These are phyloP conservation scores for Neopelma chrysocephalum DNA, from an alignment of 2,797 vertebrate species.

Conservation along the genomic window DNA sequence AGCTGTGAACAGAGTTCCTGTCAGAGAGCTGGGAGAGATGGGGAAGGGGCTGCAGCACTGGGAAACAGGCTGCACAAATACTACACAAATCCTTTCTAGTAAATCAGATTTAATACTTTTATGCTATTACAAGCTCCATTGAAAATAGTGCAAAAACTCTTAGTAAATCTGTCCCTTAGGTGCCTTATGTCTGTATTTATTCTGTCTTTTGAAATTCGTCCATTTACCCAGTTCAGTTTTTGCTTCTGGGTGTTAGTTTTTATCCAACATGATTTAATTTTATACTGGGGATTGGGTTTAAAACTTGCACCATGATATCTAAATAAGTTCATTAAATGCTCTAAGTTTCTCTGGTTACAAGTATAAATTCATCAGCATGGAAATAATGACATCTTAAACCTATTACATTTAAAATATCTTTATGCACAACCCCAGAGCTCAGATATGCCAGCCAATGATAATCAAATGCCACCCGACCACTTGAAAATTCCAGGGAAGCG, in stretches of 20 bases:
- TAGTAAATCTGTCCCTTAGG: slow-evolving; percentile 68
- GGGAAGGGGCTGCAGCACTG: slow-evolving; percentile 1
- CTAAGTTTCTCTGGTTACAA: slow-evolving; percentile 70
- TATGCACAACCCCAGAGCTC: slow-evolving; percentile 56
- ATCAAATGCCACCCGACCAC: slow-evolving; percentile 71
- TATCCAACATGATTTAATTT: slow-evolving; percentile 72
- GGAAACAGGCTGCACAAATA: slow-evolving; percentile 17
- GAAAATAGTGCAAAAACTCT: slow-evolving; percentile 68
- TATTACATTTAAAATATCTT: slow-evolving; percentile 74
- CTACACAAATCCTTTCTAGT: slow-evolving; percentile 54
- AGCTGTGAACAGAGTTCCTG: not conserved
- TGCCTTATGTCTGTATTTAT: slow-evolving; percentile 69
- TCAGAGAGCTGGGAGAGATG: not conserved
- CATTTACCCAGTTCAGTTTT: slow-evolving; percentile 62
- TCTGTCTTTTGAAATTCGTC: slow-evolving; percentile 65
- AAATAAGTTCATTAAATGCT: slow-evolving; percentile 73
- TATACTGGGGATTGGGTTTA: slow-evolving; percentile 52
- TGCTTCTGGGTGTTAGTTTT: slow-evolving; percentile 72
- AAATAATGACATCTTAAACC: slow-evolving; percentile 74
- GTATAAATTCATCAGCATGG: slow-evolving; percentile 71
- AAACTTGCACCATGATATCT: slow-evolving; percentile 58
- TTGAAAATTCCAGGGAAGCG: slow-evolving; percentile 66
- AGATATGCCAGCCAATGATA: slow-evolving; percentile 69
- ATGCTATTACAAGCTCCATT: slow-evolving; percentile 56
- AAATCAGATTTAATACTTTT: slow-evolving; percentile 70